Base-by-base conservation (phyloP, 2,797 vertebrate species). In the Neosalanx taihuensis region DNA sequence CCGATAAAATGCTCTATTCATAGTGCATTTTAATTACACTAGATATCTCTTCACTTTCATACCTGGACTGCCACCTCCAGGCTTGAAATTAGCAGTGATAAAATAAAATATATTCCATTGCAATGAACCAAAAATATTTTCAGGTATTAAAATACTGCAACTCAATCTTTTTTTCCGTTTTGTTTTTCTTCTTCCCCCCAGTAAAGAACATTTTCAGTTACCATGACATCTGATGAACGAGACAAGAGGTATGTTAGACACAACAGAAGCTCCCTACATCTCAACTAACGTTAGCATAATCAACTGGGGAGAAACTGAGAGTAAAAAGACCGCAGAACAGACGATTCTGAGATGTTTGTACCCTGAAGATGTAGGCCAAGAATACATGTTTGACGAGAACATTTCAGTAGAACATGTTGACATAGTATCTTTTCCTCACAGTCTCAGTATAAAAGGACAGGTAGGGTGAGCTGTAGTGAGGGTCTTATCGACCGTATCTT, bases 1-100 rank as follows among this genome's bases (percentile, higher is more conserved):
- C 62, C 62, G 18, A 49, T 18, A 2, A 57, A 63, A 72, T 77
- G 68, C 57, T 79, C 70, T 72, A 72, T 76, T 75, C 33, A 79
- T 81, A 77, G 79, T 86, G 80, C 78, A 72, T 77, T 84, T 87
- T 84, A 88, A 86, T 33, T 84, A 85, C 83, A 80, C 81, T 78
- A 67, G 84, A 82, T 85, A 85, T 89, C 76, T 89, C 84, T 83
- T 84, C 90, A 88, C 88, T 87, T 41, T 41, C 33, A 10, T 83
- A 81, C 83, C 84, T 81, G 84, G 79, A 83, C 87, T 79, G 13
- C 77, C 74, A 79, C 80, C 67, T 73, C 5, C 57, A 70, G 81
- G 80, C 83, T 73, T 56, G 72, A 78, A 83, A 76, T 23, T 82
- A 88, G 82, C 77, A 84, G 71, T 71, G 78, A 79, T 79, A 65